Percentiles rank a stretch among this genome's conserved stretches.
These are phyloP conservation scores for Pyxicephalus adspersus DNA, from an alignment of 2,113 vertebrate genomes.

Conservation along the genomic window DNA sequence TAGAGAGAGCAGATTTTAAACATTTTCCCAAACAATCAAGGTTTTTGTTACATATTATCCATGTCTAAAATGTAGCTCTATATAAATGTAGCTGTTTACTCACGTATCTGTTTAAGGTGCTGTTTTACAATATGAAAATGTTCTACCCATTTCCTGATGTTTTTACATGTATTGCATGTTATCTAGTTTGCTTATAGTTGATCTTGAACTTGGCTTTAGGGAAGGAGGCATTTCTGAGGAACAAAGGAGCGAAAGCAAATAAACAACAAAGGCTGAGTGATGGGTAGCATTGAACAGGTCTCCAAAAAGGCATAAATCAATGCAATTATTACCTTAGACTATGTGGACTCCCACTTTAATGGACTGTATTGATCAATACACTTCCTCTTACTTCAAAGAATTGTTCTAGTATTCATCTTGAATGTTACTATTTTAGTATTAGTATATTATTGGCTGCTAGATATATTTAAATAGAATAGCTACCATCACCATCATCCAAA, in stretches of 20 bases:
- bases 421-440: not conserved
- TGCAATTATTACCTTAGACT: slow-evolving; percentile 9
- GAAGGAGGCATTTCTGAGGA: not conserved
- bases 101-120: too few relatives aligned
- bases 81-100: too few relatives aligned
- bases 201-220: not conserved
- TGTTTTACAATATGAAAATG: not conserved
- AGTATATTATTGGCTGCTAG: not conserved
- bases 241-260: slow-evolving; percentile 8
- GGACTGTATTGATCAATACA: slow-evolving; percentile 29
- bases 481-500: too few relatives aligned
- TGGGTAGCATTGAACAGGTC: slow-evolving; percentile 5
- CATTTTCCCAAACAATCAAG: too few relatives aligned
- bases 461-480: too few relatives aligned
- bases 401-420: not conserved
- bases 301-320: slow-evolving; percentile 19
- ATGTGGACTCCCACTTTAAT: slow-evolving; percentile 16
- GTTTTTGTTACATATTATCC: not conserved
- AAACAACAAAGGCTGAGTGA: not conserved
- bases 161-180: not conserved
- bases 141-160: not conserved
- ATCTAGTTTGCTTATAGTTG: not conserved
- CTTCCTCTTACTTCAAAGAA: slow-evolving; percentile 6
- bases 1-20: too few relatives aligned
- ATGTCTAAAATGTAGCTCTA: too few relatives aligned